Conservation (phyloP, 2,888 invertebrate species). For the Teleogryllus oceanicus region DNA sequence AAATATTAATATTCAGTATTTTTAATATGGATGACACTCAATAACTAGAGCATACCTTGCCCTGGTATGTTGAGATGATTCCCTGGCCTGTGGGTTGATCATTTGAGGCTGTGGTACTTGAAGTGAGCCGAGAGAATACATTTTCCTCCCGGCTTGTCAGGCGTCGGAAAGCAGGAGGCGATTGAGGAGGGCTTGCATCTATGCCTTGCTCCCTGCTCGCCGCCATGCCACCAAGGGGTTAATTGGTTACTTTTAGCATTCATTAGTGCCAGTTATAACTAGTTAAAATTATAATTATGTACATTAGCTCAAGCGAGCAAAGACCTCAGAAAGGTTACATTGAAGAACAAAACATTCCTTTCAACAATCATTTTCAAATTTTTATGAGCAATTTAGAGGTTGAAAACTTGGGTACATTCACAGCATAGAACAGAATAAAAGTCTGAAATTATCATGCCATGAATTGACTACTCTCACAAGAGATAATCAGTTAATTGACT, state of each 20-base stretch:
- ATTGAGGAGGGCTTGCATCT: slow-evolving; percentile 54
- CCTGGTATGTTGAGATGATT: slow-evolving; percentile 56
- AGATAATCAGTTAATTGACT: too few species aligned
- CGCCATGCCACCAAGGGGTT: slow-evolving; percentile 7
- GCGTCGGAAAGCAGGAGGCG: slow-evolving; percentile 56
- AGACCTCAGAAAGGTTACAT: too few species aligned
- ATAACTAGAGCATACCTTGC: slow-evolving; percentile 50
- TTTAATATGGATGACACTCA: too few species aligned
- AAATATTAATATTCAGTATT: too few species aligned
- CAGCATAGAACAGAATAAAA: too few species aligned
- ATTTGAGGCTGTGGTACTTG: slow-evolving; percentile 47
- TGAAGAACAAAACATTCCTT: too few species aligned
- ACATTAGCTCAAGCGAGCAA: not conserved
- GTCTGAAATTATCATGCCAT: too few species aligned
- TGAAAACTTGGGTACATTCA: too few species aligned
- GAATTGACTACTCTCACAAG: too few species aligned
- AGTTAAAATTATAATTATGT: not conserved
- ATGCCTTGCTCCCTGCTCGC: slow-evolving; percentile 39
- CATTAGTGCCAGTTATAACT: not conserved
- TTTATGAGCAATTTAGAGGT: too few species aligned
- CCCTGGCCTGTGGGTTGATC: slow-evolving; percentile 48
- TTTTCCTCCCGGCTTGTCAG: slow-evolving; percentile 60
- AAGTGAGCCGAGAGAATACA: slow-evolving; percentile 72
- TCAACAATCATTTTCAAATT: too few species aligned
- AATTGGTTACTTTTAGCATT: slow-evolving; percentile 3